These are phyloP conservation scores for Cheirogaleus medius DNA, from an alignment of 2,113 vertebrate species.

Conservation along the genomic window DNA sequence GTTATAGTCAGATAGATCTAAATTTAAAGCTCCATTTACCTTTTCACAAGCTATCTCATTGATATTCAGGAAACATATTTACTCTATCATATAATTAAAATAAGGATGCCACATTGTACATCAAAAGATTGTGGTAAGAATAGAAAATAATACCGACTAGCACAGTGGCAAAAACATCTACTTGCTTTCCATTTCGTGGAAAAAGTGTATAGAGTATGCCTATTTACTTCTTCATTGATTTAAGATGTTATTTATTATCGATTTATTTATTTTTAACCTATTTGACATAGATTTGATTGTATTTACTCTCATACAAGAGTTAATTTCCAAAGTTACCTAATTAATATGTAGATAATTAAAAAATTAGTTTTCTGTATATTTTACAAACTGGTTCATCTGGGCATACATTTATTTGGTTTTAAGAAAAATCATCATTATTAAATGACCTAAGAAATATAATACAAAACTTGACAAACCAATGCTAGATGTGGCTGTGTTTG, in stretches of 20 bases:
- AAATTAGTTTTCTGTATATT: not conserved
- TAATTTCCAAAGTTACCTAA: not conserved
- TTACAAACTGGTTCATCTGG: not conserved
- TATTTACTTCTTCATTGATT: not conserved
- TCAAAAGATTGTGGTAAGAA: not conserved
- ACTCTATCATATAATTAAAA: not conserved
- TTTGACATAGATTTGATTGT: not conserved
- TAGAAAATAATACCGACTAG: not conserved
- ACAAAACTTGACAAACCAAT: not conserved
- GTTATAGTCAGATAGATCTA: not conserved
- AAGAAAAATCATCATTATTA: not conserved
- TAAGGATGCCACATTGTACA: not conserved
- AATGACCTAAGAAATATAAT: slow-evolving; percentile 3
- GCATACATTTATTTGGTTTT: not conserved
- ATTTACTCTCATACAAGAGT: not conserved
- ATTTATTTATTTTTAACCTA: not conserved
- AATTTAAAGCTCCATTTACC: not conserved
- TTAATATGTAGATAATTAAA: not conserved
- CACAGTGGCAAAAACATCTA: not conserved
- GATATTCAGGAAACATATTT: not conserved
- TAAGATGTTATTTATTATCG: not conserved
- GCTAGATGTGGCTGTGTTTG: not conserved
- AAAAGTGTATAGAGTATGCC: not conserved
- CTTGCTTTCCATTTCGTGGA: not conserved
- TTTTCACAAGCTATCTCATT: not conserved